Evolutionary conservation across 2,888 invertebrate species (phyloP).

Genomic region (Patella depressa): DNA sequence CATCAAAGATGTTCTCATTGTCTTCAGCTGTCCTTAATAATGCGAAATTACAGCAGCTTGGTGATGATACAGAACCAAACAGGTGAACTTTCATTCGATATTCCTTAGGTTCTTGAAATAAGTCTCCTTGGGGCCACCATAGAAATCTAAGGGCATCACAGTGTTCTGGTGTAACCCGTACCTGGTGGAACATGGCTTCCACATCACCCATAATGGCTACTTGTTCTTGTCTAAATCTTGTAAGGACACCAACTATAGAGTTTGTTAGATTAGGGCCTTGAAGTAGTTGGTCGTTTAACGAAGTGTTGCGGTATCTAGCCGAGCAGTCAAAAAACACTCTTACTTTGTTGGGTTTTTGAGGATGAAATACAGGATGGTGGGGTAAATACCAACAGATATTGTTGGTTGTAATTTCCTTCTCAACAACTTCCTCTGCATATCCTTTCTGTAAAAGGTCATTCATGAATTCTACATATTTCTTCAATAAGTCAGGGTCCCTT

Average conservation of each 20-base stretch:
- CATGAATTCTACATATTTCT: conserved; percentile 19
- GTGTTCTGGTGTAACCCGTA: conserved; percentile 11
- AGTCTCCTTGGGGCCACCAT: conserved; percentile 31
- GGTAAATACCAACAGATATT: conserved; percentile 1
- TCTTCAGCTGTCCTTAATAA: neutral
- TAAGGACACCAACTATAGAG: conserved; percentile 35
- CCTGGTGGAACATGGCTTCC: conserved; percentile 28
- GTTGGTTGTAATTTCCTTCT: neutral
- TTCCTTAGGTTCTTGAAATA: neutral
- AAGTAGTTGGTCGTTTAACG: conserved; percentile 35
- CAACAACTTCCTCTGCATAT: conserved; percentile 15
- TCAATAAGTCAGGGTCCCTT: neutral
- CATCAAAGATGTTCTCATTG: neutral
- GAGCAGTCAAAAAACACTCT: conserved; percentile 37
- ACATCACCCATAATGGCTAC: conserved; percentile 39
- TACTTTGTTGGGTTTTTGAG: conserved; percentile 11
- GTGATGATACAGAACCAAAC: conserved; percentile 10
- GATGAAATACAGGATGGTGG: conserved; percentile 8
- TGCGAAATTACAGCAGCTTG: conserved; percentile 12
- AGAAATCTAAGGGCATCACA: conserved; percentile 31
- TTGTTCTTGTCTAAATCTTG: conserved; percentile 38
- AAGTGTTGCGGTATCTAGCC: conserved; percentile 31
- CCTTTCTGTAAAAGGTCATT: conserved; percentile 9
- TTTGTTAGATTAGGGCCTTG: conserved; percentile 45
- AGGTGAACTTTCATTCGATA: conserved; percentile 11